Evolutionary conservation across 92 coral and sea anemone species (phyloP).

Genomic region (Porites lobata): DNA sequence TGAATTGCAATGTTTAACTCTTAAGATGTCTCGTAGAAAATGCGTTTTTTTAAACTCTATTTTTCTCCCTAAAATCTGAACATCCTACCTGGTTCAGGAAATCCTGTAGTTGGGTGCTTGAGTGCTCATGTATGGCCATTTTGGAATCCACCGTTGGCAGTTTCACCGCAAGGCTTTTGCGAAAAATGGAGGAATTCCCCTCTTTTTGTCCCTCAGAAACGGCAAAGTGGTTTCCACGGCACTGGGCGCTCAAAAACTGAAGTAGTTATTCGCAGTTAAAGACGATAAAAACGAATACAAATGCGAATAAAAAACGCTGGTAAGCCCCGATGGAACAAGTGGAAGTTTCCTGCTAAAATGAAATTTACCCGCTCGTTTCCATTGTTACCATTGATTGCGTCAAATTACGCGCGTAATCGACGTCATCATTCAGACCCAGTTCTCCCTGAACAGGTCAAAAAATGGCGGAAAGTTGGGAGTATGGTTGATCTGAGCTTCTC

Average conservation of each 20-base stretch:
- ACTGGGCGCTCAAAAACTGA: background rate
- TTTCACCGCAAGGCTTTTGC: background rate
- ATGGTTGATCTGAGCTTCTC: constrained; percentile 34
- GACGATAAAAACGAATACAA: background rate
- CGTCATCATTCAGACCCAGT: constrained; percentile 51
- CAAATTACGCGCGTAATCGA: constrained; percentile 38
- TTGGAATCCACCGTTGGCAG: background rate
- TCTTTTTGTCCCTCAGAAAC: background rate
- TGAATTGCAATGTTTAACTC: no score
- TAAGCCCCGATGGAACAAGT: no score
- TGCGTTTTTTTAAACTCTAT: no score
- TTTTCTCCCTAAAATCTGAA: no score
- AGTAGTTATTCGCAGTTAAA: background rate
- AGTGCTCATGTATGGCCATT: constrained; percentile 13
- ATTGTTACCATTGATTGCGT: constrained; percentile 47
- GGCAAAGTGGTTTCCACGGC: background rate
- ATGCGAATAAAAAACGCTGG: no score
- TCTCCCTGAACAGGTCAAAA: background rate
- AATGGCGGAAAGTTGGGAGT: constrained; percentile 65
- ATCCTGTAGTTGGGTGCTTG: background rate
- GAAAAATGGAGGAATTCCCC: background rate
- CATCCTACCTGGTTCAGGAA: constrained; percentile 18
- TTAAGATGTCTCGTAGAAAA: no score
- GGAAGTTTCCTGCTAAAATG: background rate
- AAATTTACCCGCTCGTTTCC: constrained; percentile 2